Conservation (phyloP, 1,140 invertebrate genomes). For the Apocrypta bakeri region DNA sequence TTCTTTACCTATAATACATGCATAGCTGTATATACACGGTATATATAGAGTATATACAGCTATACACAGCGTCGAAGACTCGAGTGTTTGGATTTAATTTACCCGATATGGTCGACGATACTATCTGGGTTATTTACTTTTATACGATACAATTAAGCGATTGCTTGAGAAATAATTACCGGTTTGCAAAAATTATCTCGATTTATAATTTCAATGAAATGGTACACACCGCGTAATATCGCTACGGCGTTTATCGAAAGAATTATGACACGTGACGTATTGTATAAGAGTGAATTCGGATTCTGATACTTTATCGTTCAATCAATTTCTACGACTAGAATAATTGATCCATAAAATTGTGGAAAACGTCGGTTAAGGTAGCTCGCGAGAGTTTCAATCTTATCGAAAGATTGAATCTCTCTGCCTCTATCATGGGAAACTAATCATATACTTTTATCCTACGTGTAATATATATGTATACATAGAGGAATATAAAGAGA, state of each 20-base stretch:
- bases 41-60: no score
- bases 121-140: neutral
- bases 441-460: no score
- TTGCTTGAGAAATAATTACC: neutral
- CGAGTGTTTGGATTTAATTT: neutral
- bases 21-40: no score
- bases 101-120: neutral
- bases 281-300: no score
- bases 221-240: no score
- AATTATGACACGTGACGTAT: no score
- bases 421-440: neutral
- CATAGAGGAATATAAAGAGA: no score
- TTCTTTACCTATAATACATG: no score
- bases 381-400: neutral
- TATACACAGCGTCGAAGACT: neutral
- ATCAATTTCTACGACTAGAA: neutral
- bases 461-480: no score
- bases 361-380: neutral
- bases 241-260: no score
- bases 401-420: neutral
- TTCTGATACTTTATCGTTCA: neutral
- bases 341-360: slow-evolving; percentile 3
- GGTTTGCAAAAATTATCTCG: neutral
- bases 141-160: neutral
- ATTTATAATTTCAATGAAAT: neutral